Evolutionary conservation across 2,888 invertebrate genomes (phyloP).

Genomic region (Sesia bembeciformis): DNA sequence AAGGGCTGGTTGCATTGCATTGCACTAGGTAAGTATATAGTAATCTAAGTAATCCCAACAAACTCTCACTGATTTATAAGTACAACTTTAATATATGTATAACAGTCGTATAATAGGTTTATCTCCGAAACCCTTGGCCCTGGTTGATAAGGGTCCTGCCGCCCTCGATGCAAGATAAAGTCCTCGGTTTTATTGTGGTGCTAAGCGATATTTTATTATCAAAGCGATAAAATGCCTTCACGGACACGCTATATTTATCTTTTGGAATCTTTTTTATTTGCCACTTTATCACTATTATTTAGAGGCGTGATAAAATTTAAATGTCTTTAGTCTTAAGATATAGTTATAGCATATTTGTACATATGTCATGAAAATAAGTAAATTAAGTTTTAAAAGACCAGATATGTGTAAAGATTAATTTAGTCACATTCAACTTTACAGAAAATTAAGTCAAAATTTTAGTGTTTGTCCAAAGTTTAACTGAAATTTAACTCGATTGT

Average conservation of each 20-base stretch:
- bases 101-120: not conserved
- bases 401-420: no score
- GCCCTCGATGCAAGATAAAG: slow-evolving; percentile 38
- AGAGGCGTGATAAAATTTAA: slow-evolving; percentile 52
- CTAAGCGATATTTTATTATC: slow-evolving; percentile 64
- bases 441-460: no score
- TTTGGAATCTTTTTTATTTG: slow-evolving; percentile 49
- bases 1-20: no score
- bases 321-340: not conserved
- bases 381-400: no score
- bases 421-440: no score
- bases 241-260: slow-evolving; percentile 13
- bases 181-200: slow-evolving; percentile 27
- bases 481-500: no score
- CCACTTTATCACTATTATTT: slow-evolving; percentile 63
- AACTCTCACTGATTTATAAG: not conserved
- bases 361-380: no score
- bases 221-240: slow-evolving; percentile 45
- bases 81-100: not conserved
- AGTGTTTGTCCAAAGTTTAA: no score
- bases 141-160: slow-evolving; percentile 14
- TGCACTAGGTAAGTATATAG: no score
- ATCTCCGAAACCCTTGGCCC: slow-evolving; percentile 7
- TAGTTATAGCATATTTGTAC: no score
- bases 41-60: no score